Evolutionary conservation across 1,140 invertebrate genomes (phyloP).

Genomic region (Halesus radiatus): DNA sequence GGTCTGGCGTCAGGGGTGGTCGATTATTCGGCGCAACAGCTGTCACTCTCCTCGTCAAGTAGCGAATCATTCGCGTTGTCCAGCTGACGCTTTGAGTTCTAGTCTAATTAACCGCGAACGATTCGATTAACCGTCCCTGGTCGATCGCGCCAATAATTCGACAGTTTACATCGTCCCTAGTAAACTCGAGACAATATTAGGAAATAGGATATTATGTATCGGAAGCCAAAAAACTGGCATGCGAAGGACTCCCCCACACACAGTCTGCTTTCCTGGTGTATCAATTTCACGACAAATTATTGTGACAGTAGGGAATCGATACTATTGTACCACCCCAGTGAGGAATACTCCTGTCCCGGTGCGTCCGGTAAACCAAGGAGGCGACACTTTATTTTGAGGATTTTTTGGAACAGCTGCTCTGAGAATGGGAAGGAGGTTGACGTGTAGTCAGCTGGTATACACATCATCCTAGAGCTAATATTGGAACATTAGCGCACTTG

Average conservation of each 20-base stretch:
- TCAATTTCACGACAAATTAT: too few relatives aligned
- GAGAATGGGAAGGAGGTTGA: too few relatives aligned
- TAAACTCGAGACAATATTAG: not conserved
- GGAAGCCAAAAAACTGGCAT: slow-evolving; percentile 2
- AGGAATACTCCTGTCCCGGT: too few relatives aligned
- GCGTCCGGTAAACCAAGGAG: too few relatives aligned
- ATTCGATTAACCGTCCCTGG: slow-evolving; percentile 6
- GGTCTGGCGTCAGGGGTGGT: too few relatives aligned
- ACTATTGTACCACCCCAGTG: too few relatives aligned
- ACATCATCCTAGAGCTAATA: too few relatives aligned
- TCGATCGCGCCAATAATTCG: not conserved
- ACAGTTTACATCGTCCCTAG: not conserved
- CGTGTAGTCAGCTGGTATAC: too few relatives aligned
- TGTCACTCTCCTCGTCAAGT: not conserved
- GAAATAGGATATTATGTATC: slow-evolving; percentile 12
- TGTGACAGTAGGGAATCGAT: too few relatives aligned
- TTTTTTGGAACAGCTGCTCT: too few relatives aligned
- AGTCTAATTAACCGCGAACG: slow-evolving; percentile 7
- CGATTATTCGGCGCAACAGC: not conserved
- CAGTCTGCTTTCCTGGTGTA: not conserved
- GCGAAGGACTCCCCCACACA: not conserved
- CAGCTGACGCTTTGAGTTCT: slow-evolving; percentile 9
- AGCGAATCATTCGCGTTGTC: not conserved
- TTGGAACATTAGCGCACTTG: too few relatives aligned
- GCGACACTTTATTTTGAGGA: too few relatives aligned